These are phyloP conservation scores for Epistrophe eligans DNA, from an alignment of 2,888 invertebrate species.

Conservation along the genomic window DNA sequence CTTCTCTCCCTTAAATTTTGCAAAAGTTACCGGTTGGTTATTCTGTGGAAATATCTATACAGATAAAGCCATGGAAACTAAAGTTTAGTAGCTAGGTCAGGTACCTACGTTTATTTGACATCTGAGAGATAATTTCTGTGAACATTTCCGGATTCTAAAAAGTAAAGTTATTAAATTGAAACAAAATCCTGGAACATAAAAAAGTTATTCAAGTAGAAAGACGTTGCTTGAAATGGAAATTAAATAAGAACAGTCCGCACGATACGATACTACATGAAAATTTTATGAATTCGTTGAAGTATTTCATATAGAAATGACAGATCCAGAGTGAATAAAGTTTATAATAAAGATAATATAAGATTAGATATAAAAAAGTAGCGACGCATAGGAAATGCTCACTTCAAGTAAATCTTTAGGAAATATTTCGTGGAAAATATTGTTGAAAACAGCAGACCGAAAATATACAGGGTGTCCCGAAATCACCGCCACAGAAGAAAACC, in stretches of 20 bases:
- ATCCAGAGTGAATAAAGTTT: background rate
- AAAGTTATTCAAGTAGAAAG: background rate
- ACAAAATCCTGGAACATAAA: background rate
- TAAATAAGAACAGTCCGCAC: background rate
- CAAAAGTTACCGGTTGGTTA: background rate
- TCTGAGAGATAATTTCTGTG: slow-evolving; percentile 20
- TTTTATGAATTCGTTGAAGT: background rate
- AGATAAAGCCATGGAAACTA: background rate
- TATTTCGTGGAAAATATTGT: background rate
- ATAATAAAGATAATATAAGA: background rate
- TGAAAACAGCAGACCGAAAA: too few relatives aligned
- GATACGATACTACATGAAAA: background rate
- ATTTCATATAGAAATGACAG: background rate
- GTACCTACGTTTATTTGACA: slow-evolving; percentile 54
- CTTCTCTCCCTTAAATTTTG: background rate
- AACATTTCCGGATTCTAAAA: slow-evolving; percentile 1
- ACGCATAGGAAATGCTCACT: background rate
- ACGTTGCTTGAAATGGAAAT: background rate
- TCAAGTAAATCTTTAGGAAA: background rate
- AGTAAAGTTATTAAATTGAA: slow-evolving; percentile 1
- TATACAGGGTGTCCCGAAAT: too few relatives aligned
- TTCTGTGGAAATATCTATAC: background rate
- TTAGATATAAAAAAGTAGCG: background rate
- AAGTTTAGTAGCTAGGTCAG: slow-evolving; percentile 54
- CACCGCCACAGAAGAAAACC: too few relatives aligned